Base-by-base conservation (phyloP, 2,113 vertebrate genomes). In the Danionella cerebrum region DNA sequence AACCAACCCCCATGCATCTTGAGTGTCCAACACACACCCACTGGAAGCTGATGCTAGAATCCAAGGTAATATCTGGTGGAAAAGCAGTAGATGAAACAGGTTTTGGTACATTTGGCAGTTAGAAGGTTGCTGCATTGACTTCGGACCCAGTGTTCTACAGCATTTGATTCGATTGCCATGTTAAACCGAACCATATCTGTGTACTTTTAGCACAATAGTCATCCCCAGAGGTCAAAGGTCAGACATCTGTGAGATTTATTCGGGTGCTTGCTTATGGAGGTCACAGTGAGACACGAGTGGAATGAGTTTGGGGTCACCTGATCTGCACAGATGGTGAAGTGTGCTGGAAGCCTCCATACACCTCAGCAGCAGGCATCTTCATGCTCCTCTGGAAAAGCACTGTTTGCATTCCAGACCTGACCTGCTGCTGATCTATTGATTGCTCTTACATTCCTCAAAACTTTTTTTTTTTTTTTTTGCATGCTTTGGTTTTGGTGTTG, bases 391-490 rank as follows among this genome's bases (percentile, higher is more conserved):
- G 35, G 33, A 60, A 50, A 35, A 65, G 4, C 3, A 12, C 24
- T 65, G 55, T 48, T 45, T 58, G 44, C 63, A 73, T 77, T 74
- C 67, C 71, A 44, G 27, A 7, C 14, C 38, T 2, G 13, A 13
- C 7, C 7, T n/a, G 35, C 10, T 48, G 50, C 25, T 36, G 52
- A 62, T 31, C 27, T 39, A 36, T 18, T 8, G 5, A 6, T 31
- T 35, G 27, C 24, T 44, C 24, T 14, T 14, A 8, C 13, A 39
- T 22, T 58, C 13, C 8, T 31, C 2, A 10, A 54, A 33, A 31
- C n/a, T 19, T 57, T 33, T 18, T 6, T 59, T 1, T 31, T 2
- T 9, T 39, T 14, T 25, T 59, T 25, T 58, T 41, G 13, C 19
- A 18, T 33, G 16, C 9, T n/a, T 6, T 53, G 50, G 10, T 53